These are phyloP conservation scores for Drosophila cardini DNA, from an alignment of 1,140 invertebrate species.

Conservation along the genomic window DNA sequence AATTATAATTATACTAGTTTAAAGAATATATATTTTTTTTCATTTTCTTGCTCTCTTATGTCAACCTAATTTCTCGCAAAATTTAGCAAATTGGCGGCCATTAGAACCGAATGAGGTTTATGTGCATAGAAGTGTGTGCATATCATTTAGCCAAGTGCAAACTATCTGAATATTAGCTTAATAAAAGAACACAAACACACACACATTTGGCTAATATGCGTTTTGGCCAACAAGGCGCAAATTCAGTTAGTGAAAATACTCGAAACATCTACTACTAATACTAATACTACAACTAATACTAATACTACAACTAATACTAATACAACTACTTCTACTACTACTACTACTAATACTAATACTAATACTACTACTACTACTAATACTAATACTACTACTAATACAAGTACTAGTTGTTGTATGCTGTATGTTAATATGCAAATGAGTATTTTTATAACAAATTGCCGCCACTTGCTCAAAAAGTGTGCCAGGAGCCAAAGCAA, in stretches of 20 bases:
- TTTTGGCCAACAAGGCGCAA: neutral
- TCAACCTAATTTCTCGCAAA: conserved; percentile 31
- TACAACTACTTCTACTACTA: too few relatives aligned
- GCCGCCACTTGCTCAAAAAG: conserved; percentile 75
- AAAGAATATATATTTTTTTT: neutral
- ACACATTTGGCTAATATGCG: conserved; percentile 46
- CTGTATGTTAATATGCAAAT: conserved; percentile 45
- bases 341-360: neutral
- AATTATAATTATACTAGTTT: too few relatives aligned
- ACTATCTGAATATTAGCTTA: conserved; percentile 47
- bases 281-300: too few relatives aligned
- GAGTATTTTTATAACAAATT: conserved; percentile 76
- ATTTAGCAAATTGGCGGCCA: conserved; percentile 35
- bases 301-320: too few relatives aligned
- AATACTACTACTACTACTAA: neutral
- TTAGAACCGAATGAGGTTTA: conserved; percentile 52
- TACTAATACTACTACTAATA: too few relatives aligned
- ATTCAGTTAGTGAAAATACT: too few relatives aligned
- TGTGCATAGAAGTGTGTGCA: conserved; percentile 36
- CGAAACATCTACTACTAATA: too few relatives aligned
- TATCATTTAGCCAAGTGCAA: conserved; percentile 46
- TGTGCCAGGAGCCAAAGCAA: conserved; percentile 62
- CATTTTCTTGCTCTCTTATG: neutral
- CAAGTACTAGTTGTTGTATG: conserved; percentile 3
- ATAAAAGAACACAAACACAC: conserved; percentile 57